Evolutionary conservation across 2,888 invertebrate species (phyloP).

Genomic region (Leptura quadrifasciata): DNA sequence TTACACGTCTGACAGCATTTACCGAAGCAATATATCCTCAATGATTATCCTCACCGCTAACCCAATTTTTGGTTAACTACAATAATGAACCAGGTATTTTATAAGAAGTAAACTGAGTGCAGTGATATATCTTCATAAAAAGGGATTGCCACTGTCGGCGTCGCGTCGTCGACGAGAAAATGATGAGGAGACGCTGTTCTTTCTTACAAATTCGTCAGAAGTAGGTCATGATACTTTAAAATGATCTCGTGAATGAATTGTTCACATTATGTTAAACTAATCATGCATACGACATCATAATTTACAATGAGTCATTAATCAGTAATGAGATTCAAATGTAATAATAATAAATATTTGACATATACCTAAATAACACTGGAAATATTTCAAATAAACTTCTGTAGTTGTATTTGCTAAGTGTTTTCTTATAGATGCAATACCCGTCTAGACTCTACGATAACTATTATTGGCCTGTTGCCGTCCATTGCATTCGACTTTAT

Average conservation of each 20-base stretch:
- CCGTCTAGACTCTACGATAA: no score
- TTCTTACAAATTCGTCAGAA: background rate
- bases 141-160: background rate
- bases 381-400: no score
- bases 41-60: background rate
- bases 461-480: no score
- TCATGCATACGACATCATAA: no score
- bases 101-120: background rate
- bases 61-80: background rate
- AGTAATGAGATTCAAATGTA: no score
- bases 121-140: slow-evolving; percentile 4
- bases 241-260: background rate
- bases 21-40: background rate
- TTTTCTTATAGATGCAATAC: no score
- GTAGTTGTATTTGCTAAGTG: no score
- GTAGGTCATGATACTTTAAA: slow-evolving; percentile 1
- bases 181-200: background rate
- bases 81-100: background rate
- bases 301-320: no score
- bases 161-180: background rate
- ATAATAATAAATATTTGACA: no score
- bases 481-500: no score
- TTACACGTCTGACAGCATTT: background rate
- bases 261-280: no score
- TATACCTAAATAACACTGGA: no score